Evolutionary conservation across 2,888 invertebrate species (phyloP), one percentile per base, ranked within the genome.

Genomic region (Drosophila dives): DNA sequence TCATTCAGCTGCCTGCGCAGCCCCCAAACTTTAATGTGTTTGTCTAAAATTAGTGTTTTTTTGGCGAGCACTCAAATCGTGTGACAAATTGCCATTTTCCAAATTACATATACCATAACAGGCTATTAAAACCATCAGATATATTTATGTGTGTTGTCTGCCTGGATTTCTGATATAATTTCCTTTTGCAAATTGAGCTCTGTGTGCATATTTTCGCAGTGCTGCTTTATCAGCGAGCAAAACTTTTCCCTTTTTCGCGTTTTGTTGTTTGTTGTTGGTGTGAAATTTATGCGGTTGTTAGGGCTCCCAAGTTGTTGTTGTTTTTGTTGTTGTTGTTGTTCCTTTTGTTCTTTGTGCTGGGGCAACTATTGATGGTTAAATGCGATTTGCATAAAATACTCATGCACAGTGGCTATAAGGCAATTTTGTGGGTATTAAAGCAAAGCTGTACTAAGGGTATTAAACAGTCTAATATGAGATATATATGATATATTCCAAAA

Each of bases 281-380:
- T 86, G 87, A 86, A 89, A 90, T 83, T 76, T 90, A 81, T 90
- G 86, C 85, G 84, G 90, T 86, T 89, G 90, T 90, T 89, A 86
- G 68, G 90, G 68, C 71, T 72, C 34, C 26, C 72, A 80, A 70
- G 58, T 81, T 78, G 54, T 53, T 63, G 53, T 64, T 62, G n/a
- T n/a, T n/a, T n/a, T n/a, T n/a, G n/a, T n/a, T n/a, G 29, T 29
- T 29, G 29, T 29, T 29, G 29, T 45, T 23, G 6, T 12, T 40
- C 5, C 6, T 53, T 50, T 53, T 48, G 33, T 48, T 58, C 42
- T 55, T 66, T 64, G 53, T 36, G 62, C n/a, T 29, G 50, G 67
- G 62, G 75, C 64, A 74, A 66, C 64, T 81, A 65, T 68, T 72
- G 63, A 64, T 62, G 71, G 60, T 62, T 71, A 45, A 17, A 60